Percentiles rank a stretch among this genome's conserved stretches.
Conservation (phyloP, 2,113 vertebrate species). For the Callospermophilus lateralis region DNA sequence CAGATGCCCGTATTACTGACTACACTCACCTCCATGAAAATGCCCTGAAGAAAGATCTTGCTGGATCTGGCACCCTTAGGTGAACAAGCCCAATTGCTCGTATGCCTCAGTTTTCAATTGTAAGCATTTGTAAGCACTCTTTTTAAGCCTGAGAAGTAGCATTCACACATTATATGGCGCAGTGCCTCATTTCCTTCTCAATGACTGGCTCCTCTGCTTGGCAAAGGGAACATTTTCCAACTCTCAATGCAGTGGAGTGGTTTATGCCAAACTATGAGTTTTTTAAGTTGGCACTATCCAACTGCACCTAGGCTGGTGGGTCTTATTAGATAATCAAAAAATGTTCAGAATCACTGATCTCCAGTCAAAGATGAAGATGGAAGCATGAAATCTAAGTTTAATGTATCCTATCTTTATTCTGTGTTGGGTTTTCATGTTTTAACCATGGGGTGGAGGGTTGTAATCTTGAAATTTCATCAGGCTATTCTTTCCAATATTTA, state of each 20-base stretch:
- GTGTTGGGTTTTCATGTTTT: constrained; percentile 5
- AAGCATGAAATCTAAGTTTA: not conserved
- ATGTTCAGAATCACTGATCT: constrained; percentile 15
- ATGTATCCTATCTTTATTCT: not conserved
- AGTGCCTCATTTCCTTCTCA: constrained; percentile 20
- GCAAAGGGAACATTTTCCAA: not conserved
- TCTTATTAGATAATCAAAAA: not conserved
- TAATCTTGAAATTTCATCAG: constrained; percentile 36
- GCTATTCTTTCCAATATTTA: constrained; percentile 22
- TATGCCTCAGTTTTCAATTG: not conserved
- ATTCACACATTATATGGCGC: not conserved
- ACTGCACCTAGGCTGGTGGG: not conserved
- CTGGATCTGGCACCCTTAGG: not conserved
- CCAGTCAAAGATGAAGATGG: not conserved
- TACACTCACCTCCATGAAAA: not conserved
- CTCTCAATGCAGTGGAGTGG: not conserved
- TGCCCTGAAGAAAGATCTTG: not conserved
- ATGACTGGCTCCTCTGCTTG: not conserved
- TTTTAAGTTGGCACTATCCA: not conserved
- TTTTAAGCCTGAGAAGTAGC: not conserved
- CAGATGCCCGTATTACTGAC: not conserved
- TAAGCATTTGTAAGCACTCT: not conserved
- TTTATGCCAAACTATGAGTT: not conserved
- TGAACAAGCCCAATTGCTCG: not conserved
- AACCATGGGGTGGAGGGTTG: not conserved